A percentile compares a stretch with the other conserved stretches of the same genome.
Conservation (phyloP, 2,113 vertebrate species). For the Scophthalmus maximus region DNA sequence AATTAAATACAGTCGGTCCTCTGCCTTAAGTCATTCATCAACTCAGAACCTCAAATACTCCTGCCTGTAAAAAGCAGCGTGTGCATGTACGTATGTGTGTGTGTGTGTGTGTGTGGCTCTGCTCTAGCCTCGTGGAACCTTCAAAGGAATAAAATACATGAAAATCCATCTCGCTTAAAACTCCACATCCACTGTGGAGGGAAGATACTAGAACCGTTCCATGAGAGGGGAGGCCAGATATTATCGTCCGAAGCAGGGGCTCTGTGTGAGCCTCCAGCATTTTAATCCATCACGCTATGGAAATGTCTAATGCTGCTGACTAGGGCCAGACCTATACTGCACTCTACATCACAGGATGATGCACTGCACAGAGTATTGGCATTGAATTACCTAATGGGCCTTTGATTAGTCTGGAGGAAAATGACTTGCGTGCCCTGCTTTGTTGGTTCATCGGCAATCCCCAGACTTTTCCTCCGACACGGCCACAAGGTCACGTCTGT, state of each 20-base stretch:
- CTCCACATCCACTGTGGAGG: conserved; percentile 28
- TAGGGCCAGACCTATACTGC: conserved; percentile 17
- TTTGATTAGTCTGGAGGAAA: conserved; percentile 11
- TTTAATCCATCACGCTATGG: conserved; percentile 67
- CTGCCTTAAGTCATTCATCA: conserved; percentile 50
- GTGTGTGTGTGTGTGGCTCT: neutral
- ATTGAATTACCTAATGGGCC: conserved; percentile 48
- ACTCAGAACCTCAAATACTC: conserved; percentile 23
- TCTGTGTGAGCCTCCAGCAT: conserved; percentile 27
- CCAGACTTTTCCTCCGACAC: too few relatives aligned
- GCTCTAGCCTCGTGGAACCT: conserved; percentile 39
- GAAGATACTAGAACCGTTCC: conserved; percentile 28
- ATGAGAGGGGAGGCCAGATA: conserved; percentile 38
- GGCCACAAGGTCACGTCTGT: too few relatives aligned
- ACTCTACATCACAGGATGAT: conserved; percentile 19
- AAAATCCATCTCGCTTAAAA: conserved; percentile 59
- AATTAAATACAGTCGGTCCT: conserved; percentile 53
- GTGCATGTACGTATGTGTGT: neutral
- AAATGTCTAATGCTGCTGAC: conserved; percentile 43
- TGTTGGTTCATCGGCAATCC: neutral
- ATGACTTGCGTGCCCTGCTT: conserved; percentile 20
- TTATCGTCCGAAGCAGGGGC: conserved; percentile 31
- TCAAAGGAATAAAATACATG: conserved; percentile 61
- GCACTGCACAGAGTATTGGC: conserved; percentile 15
- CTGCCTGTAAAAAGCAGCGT: conserved; percentile 4